Evolutionary conservation across 2,113 vertebrate species (phyloP).

Genomic region (Microcebus murinus): DNA sequence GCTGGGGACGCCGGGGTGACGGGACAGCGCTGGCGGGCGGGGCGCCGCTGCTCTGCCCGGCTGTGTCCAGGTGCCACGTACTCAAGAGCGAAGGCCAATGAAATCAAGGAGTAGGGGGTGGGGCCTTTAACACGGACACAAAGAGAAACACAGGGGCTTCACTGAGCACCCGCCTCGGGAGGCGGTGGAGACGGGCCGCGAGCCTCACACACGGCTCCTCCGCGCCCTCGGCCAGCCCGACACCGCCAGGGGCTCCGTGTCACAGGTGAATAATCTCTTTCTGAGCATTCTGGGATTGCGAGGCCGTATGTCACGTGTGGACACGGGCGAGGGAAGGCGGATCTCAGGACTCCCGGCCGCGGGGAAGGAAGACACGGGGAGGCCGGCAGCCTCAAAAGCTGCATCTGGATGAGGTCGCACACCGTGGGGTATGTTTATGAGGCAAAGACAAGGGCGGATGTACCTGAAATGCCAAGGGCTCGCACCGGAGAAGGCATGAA

Average conservation of each 20-base stretch:
- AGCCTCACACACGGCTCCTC: too few relatives aligned
- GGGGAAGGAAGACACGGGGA: too few relatives aligned
- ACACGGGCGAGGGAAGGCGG: not conserved
- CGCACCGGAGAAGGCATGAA: not conserved
- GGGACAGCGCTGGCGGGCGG: not conserved
- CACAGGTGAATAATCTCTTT: rapidly evolving
- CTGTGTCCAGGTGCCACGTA: rapidly evolving
- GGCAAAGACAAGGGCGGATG: too few relatives aligned
- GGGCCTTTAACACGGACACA: not conserved
- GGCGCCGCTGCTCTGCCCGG: rapidly evolving
- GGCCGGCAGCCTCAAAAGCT: not conserved
- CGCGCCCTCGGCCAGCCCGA: rapidly evolving
- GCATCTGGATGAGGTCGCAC: rapidly evolving
- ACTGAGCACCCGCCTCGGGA: too few relatives aligned
- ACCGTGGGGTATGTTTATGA: rapidly evolving
- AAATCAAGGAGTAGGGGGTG: not conserved
- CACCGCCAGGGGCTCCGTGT: not conserved
- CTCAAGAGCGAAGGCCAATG: not conserved
- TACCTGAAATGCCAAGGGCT: not conserved
- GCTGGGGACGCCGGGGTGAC: rapidly evolving
- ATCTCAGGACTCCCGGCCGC: too few relatives aligned
- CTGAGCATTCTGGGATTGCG: not conserved
- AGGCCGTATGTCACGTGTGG: too few relatives aligned
- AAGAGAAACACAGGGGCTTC: not conserved
- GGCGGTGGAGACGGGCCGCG: too few relatives aligned